Conservation (phyloP, 2,113 vertebrate species). For the Parus major region DNA sequence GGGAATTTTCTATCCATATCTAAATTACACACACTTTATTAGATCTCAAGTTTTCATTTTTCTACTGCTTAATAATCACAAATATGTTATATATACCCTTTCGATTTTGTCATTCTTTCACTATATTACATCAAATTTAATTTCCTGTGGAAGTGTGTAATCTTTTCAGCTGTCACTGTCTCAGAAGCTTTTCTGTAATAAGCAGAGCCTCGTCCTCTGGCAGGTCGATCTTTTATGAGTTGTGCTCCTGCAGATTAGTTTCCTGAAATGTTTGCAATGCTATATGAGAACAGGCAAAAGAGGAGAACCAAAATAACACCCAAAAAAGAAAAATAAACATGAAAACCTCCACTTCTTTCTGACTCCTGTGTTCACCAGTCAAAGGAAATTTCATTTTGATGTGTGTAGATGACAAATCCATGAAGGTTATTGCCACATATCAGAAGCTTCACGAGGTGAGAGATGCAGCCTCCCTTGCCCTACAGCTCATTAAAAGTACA, state of each 20-base stretch:
- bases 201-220: neutral
- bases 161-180: slow-evolving; percentile 35
- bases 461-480: neutral
- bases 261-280: slow-evolving; percentile 18
- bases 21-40: slow-evolving; percentile 11
- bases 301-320: slow-evolving; percentile 4
- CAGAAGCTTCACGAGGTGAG: neutral
- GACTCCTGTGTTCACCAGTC: neutral
- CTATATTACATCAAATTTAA: slow-evolving; percentile 49
- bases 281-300: neutral
- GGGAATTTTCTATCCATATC: neutral
- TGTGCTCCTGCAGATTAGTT: slow-evolving; percentile 33
- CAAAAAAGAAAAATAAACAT: neutral
- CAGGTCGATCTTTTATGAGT: slow-evolving; percentile 27
- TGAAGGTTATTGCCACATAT: neutral
- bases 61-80: slow-evolving; percentile 16
- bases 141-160: slow-evolving; percentile 53
- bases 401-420: neutral
- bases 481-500: neutral
- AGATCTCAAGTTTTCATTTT: slow-evolving; percentile 28
- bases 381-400: slow-evolving; percentile 36
- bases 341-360: neutral
- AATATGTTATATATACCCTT: neutral
- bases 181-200: slow-evolving; percentile 49
- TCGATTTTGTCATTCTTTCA: slow-evolving; percentile 33